Conservation (phyloP, 2,797 vertebrate genomes). For the Limosa lapponica region DNA sequence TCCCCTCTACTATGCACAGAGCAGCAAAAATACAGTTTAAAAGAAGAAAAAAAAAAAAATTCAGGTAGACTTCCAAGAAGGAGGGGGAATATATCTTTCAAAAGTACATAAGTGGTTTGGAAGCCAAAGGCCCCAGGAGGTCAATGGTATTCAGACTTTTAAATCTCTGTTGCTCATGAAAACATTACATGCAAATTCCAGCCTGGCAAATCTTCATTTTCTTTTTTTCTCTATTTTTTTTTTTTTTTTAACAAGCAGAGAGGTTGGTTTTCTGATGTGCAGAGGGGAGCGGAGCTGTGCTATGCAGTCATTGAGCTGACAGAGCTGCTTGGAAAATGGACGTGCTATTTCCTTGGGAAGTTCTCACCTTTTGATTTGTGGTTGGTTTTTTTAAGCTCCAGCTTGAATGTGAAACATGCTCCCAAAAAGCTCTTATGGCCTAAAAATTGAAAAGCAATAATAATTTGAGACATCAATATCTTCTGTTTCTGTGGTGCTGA, state of each 20-base stretch:
- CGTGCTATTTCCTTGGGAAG: neutral
- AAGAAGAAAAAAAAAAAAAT: neutral
- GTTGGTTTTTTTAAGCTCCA: neutral
- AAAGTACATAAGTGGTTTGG: neutral
- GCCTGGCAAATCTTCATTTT: neutral
- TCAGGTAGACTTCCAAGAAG: neutral
- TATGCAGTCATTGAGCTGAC: neutral
- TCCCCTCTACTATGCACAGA: rapidly evolving
- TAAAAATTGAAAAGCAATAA: neutral
- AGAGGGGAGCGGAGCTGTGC: neutral
- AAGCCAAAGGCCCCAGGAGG: slow-evolving; percentile 1
- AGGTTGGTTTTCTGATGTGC: neutral
- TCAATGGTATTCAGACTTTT: neutral
- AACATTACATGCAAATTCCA: neutral
- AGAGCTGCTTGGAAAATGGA: neutral
- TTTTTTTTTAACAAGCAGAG: neutral
- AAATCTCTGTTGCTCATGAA: neutral
- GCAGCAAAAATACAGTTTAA: neutral
- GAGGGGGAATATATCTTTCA: neutral
- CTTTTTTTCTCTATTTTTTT: neutral
- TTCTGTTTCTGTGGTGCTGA: neutral
- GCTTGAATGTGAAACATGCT: neutral
- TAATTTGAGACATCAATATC: neutral
- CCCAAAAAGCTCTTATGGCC: neutral
- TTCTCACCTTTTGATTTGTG: neutral